A percentile compares a stretch with the other conserved stretches of the same genome.
Conservation (phyloP, 2,797 vertebrate genomes). For the Pangasius krempfi region DNA sequence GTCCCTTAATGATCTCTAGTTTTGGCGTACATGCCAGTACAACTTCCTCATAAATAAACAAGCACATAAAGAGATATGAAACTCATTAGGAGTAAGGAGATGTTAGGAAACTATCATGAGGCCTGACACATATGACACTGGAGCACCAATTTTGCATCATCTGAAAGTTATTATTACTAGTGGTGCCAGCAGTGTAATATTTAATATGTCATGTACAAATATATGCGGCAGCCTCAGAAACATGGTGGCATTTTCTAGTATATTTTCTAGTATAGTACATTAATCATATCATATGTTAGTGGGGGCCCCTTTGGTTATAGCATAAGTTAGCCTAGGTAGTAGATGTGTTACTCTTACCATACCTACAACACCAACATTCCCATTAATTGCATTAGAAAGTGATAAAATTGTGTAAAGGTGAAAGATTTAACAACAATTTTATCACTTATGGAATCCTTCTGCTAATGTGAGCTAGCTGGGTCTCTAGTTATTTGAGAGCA, state of each 20-base stretch:
- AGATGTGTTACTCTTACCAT: background rate
- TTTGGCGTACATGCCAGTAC: conserved; percentile 63
- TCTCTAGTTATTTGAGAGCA: background rate
- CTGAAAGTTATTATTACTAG: background rate
- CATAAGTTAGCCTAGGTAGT: background rate
- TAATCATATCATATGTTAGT: background rate
- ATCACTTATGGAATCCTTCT: background rate
- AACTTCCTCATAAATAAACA: conserved; percentile 73
- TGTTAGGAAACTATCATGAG: conserved; percentile 18
- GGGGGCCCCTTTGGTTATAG: background rate
- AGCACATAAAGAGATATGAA: conserved; percentile 67
- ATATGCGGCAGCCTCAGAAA: background rate
- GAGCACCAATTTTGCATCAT: background rate
- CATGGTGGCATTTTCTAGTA: background rate
- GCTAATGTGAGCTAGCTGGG: background rate
- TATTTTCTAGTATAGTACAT: background rate
- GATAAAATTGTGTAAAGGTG: background rate
- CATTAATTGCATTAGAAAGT: background rate
- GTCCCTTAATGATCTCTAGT: conserved; percentile 66
- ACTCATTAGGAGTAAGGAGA: conserved; percentile 55
- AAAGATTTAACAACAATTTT: background rate
- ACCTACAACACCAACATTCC: background rate
- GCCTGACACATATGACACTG: background rate
- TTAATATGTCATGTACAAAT: background rate
- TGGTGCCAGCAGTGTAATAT: too few species aligned